A percentile compares a stretch with the other conserved stretches of the same genome.
These are phyloP conservation scores for Pogonognathellus flavescens DNA, from an alignment of 1,140 invertebrate species.

Conservation along the genomic window DNA sequence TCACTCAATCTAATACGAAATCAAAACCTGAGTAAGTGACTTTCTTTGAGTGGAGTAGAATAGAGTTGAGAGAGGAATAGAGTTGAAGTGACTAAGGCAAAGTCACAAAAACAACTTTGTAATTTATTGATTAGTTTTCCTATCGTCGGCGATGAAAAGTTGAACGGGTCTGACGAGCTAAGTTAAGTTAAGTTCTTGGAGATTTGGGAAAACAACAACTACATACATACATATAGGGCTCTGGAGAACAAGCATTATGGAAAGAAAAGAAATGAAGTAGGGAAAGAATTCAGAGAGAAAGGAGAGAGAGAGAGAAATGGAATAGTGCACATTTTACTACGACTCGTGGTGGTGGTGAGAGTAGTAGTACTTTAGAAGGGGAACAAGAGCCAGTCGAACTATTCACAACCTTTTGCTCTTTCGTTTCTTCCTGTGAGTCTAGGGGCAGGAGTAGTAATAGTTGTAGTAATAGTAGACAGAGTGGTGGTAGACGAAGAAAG, in stretches of 20 bases:
- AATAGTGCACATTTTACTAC: background rate
- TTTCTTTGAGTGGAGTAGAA: conserved; percentile 33
- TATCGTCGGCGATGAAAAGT: conserved; percentile 45
- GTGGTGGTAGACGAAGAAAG: background rate
- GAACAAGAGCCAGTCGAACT: conserved; percentile 15
- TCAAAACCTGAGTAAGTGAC: conserved; percentile 42
- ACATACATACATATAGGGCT: conserved; percentile 17
- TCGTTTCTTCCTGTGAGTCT: conserved; percentile 10
- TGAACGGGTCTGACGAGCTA: conserved; percentile 45
- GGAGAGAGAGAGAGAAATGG: background rate
- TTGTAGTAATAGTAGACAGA: background rate
- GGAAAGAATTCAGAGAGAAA: background rate
- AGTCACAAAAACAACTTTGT: conserved; percentile 50
- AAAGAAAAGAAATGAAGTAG: background rate
- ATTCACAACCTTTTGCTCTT: conserved; percentile 53
- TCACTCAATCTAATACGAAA: conserved; percentile 42
- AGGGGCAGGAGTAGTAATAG: background rate
- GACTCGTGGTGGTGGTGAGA: background rate
- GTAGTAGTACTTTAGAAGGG: background rate
- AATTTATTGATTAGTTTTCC: conserved; percentile 47
- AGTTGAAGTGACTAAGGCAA: conserved; percentile 41
- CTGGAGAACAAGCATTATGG: conserved; percentile 17
- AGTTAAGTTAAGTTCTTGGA: conserved; percentile 37
- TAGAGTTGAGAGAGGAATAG: conserved; percentile 7
- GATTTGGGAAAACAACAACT: conserved; percentile 48